Percentiles rank a stretch among this genome's conserved stretches.
phyloP scores from a whole-genome alignment of 2,888 invertebrate species.

The Hypomecis atomaria region DNA sequence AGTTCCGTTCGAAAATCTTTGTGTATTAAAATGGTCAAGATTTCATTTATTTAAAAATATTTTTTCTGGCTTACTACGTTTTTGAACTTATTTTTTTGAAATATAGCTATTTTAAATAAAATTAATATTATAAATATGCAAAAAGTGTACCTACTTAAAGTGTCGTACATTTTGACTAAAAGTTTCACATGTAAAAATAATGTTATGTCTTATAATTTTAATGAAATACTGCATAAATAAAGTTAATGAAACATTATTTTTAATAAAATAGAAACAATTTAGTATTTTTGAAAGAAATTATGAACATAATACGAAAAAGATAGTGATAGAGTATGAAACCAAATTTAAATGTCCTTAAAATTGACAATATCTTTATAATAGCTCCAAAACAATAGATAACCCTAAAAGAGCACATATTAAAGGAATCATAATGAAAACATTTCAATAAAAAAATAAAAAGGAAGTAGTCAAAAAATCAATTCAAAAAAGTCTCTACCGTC shows the following conservation, averaged over 20 bases:
- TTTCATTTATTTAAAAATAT: neutral
- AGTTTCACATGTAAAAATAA: neutral
- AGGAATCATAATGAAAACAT: slow-evolving; percentile 43
- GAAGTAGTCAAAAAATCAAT: neutral
- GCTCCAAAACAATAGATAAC: neutral
- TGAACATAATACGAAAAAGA: neutral
- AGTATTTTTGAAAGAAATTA: neutral
- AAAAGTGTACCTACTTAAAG: neutral
- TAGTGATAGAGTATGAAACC: neutral
- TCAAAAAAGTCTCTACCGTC: neutral
- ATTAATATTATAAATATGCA: neutral
- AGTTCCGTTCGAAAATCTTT: neutral
- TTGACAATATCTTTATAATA: slow-evolving; percentile 18
- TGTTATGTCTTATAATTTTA: neutral
- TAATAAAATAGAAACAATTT: neutral
- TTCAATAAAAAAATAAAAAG: slow-evolving; percentile 13
- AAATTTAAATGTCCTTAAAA: slow-evolving; percentile 36
- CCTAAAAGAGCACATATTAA: slow-evolving; percentile 3
- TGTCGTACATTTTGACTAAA: neutral
- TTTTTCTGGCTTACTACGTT: neutral
- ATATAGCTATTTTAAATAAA: neutral
- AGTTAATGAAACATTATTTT: neutral
- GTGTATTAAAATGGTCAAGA: neutral
- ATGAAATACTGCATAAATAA: neutral
- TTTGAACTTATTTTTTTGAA: neutral